Evolutionary conservation across 2,113 vertebrate species (phyloP).

Genomic region (Acrocephalus arundinaceus): DNA sequence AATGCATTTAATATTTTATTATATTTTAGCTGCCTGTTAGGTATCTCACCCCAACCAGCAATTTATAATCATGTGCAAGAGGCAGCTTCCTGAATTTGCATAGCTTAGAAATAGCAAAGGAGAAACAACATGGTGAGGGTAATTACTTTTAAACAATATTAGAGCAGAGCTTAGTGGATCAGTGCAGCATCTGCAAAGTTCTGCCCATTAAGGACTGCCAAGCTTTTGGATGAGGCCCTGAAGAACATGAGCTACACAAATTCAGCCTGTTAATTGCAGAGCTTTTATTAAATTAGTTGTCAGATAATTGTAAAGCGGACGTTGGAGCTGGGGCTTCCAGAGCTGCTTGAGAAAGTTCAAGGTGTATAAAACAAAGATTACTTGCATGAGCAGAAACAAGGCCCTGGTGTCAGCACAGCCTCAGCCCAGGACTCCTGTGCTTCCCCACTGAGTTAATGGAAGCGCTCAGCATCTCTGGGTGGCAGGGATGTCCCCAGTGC

Average conservation of each 20-base stretch:
- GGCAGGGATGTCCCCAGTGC: neutral
- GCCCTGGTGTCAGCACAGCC: neutral
- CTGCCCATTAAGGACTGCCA: neutral
- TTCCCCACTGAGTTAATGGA: neutral
- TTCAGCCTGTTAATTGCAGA: neutral
- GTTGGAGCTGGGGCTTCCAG: neutral
- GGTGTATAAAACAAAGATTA: neutral
- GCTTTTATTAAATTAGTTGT: neutral
- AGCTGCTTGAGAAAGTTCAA: neutral
- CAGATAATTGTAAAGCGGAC: neutral
- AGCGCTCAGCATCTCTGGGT: neutral
- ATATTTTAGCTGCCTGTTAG: neutral
- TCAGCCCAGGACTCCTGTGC: neutral
- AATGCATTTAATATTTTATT: neutral
- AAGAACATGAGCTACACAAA: neutral
- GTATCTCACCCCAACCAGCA: neutral
- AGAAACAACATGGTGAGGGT: neutral
- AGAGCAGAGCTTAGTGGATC: neutral
- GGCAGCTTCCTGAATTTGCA: neutral
- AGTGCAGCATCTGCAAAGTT: neutral
- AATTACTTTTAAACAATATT: conserved; percentile 7
- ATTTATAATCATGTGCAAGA: neutral
- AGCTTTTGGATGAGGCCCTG: neutral
- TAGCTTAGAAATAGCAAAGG: neutral
- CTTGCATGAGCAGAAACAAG: neutral